Conservation (phyloP, 2,888 invertebrate species). For the Stegana nigrithorax region DNA sequence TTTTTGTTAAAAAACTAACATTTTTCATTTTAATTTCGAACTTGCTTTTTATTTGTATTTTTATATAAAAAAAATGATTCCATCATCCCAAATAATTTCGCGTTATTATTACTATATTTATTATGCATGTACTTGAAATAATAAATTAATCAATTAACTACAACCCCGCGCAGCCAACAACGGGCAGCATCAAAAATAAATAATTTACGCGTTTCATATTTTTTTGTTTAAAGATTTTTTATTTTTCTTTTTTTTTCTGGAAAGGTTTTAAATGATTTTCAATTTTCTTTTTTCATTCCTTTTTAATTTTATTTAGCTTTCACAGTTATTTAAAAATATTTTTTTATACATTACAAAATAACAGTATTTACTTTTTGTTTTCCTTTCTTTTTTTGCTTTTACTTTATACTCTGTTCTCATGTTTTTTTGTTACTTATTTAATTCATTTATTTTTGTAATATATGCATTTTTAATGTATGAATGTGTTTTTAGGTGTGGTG, state of each 20-base stretch:
- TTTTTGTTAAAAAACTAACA: too few relatives aligned
- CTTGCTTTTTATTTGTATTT: too few relatives aligned
- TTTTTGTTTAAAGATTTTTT: constrained; percentile 51
- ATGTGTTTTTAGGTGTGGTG: constrained; percentile 30
- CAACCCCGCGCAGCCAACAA: too few relatives aligned
- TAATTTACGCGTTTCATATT: constrained; percentile 39
- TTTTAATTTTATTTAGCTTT: constrained; percentile 68
- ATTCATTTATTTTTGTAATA: constrained; percentile 25
- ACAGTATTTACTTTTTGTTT: constrained; percentile 63
- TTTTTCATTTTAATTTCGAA: constrained; percentile 53
- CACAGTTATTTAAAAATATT: constrained; percentile 69
- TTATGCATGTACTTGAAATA: too few relatives aligned
- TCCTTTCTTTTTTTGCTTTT: constrained; percentile 52
- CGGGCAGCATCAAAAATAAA: too few relatives aligned
- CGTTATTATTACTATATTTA: too few relatives aligned
- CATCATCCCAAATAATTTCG: constrained; percentile 59
- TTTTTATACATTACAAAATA: constrained; percentile 68
- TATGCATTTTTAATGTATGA: constrained; percentile 20
- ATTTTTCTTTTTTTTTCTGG: constrained; percentile 41
- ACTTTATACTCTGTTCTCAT: constrained; percentile 45
- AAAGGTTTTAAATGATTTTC: constrained; percentile 27
- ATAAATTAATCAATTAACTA: constrained; percentile 23
- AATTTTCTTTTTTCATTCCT: constrained; percentile 42
- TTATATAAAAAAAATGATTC: too few relatives aligned
- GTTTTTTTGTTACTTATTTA: constrained; percentile 15